Conservation (phyloP, 2,113 vertebrate species). For the Leptosomus discolor region DNA sequence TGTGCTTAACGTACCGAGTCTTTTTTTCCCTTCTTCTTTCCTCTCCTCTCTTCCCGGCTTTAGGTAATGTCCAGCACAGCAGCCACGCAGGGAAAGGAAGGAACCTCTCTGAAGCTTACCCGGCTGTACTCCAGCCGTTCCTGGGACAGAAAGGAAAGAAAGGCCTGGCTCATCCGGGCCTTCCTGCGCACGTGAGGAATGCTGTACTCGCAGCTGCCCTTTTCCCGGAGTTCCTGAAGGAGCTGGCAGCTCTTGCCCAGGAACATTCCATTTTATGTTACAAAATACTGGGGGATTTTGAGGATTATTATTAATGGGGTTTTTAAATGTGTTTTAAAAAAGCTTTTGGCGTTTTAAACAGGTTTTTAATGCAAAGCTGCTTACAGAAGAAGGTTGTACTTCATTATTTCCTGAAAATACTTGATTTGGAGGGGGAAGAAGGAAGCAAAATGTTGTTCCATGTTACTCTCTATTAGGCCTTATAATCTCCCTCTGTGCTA, state of each 20-base stretch:
- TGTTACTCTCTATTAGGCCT: constrained; percentile 16
- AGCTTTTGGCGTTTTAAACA: constrained; percentile 31
- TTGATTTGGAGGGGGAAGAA: constrained; percentile 64
- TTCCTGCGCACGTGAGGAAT: constrained; percentile 80
- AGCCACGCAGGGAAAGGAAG: constrained; percentile 40
- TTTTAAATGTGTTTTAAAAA: not conserved
- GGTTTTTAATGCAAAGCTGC: constrained; percentile 66
- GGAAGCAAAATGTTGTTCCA: not conserved
- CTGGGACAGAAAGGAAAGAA: constrained; percentile 71
- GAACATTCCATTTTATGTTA: constrained; percentile 92
- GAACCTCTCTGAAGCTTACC: constrained; percentile 63
- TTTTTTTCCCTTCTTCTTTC: not conserved
- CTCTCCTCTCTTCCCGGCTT: constrained; percentile 12
- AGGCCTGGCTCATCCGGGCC: constrained; percentile 72
- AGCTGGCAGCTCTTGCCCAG: constrained; percentile 92
- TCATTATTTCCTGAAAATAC: constrained; percentile 76
- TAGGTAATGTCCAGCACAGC: constrained; percentile 77
- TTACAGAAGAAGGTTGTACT: constrained; percentile 62
- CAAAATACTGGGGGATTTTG: constrained; percentile 82
- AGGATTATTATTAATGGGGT: constrained; percentile 64
- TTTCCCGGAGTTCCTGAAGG: constrained; percentile 95
- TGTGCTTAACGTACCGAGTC: not conserved
- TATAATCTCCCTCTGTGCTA: not conserved
- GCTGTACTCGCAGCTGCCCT: constrained; percentile 88
- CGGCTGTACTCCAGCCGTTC: constrained; percentile 68